Base-by-base conservation (phyloP, 1,140 invertebrate genomes). In the Lepidurus packardi region DNA sequence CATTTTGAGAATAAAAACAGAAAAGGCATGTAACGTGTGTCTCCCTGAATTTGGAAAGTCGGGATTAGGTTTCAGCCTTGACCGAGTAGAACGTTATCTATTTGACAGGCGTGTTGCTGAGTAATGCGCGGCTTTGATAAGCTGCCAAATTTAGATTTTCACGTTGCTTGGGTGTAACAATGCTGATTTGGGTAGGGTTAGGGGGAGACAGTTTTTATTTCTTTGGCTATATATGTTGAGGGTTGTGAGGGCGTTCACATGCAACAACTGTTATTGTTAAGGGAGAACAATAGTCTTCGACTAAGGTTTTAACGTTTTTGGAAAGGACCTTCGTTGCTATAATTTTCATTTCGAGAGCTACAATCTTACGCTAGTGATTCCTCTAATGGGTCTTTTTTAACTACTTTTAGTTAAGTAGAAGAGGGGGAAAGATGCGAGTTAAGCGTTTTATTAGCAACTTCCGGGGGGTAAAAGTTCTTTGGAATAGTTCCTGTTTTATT, bases 41-140 rank as follows among this genome's bases (percentile, higher is more conserved):
- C 53, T 65, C 53, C 53, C 53, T 65, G 53, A 65, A 65, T 65
- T 65, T 65, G 53, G 53, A 65, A 65, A 65, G 53, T 65, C 53
- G 53, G 21, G 21, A n/a, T 65, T 65, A 65, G 53, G 53, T 65
- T 65, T 65, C 53, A 5, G 21, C 53, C 53, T 65, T 65, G 53
- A 65, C 53, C 53, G 21, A 65, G 13, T 65, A 65, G 53, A 65
- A 65, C 16, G 53, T 16, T 65, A 21, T 65, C 53, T 65, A n/a
- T 21, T 21, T 21, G 13, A 65, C 53, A 1, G 53, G 21, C 53
- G 53, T 65, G 53, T 13, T 65, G 53, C 53, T 65, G 53, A 65
- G 21, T 21, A 65, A 13, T 21, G 16, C 1, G 16, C 21, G 53
- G 53, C 21, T 65, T 65, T 34, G 34, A 65, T n/a, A 13, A 65